These are phyloP conservation scores for Pseudanteris insignis DNA, from an alignment of 2,888 invertebrate species.

Conservation along the genomic window DNA sequence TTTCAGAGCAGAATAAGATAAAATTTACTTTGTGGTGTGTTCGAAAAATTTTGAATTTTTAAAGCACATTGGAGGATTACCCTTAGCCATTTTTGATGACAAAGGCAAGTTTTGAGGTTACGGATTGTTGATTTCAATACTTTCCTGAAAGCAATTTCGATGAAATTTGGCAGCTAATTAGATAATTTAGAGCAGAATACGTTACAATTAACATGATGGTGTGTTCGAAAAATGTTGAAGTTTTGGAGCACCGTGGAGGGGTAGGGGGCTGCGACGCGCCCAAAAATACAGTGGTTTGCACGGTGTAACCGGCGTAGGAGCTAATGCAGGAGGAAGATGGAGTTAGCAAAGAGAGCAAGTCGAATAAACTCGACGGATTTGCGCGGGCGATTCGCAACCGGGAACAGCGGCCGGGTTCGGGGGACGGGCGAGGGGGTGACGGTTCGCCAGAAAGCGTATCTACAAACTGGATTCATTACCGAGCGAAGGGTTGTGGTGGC, in stretches of 20 bases:
- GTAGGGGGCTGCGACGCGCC: constrained; percentile 24
- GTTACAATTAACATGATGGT: too few relatives aligned
- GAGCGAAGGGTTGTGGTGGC: constrained; percentile 48
- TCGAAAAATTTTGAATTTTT: too few relatives aligned
- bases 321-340: constrained; percentile 19
- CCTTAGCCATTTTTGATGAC: too few relatives aligned
- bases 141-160: too few relatives aligned
- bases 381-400: constrained; percentile 19
- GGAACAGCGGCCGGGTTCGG: constrained; percentile 3
- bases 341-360: constrained; percentile 29
- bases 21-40: too few relatives aligned
- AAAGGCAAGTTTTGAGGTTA: too few relatives aligned
- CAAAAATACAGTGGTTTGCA: constrained; percentile 49
- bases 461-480: constrained; percentile 55
- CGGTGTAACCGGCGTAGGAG: constrained; percentile 25
- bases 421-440: constrained; percentile 5
- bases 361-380: constrained; percentile 36
- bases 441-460: constrained; percentile 30
- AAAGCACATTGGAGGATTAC: too few relatives aligned
- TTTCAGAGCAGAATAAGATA: too few relatives aligned
- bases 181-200: too few relatives aligned
- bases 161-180: too few relatives aligned
- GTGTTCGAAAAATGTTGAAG: too few relatives aligned
- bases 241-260: constrained; percentile 2
- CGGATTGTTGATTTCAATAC: too few relatives aligned